Evolutionary conservation across 2,888 invertebrate species (phyloP).

Genomic region (Unio pictorum): DNA sequence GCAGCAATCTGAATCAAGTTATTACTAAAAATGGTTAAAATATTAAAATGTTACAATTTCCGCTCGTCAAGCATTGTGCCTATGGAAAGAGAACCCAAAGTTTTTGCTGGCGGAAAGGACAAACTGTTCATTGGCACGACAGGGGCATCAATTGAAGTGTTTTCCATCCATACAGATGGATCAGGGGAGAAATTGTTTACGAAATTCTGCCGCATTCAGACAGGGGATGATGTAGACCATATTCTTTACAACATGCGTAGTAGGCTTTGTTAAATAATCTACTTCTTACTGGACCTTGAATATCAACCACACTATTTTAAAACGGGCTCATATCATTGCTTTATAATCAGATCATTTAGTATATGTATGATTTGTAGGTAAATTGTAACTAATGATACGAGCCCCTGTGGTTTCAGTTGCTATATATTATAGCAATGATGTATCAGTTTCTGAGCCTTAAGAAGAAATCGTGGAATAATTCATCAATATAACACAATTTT

Average conservation of each 20-base stretch:
- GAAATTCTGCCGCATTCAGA: conserved; percentile 79
- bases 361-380: no score
- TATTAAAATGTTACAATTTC: conserved; percentile 81
- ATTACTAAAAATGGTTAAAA: conserved; percentile 77
- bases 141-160: conserved; percentile 75
- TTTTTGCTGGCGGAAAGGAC: conserved; percentile 78
- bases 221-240: conserved; percentile 81
- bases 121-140: conserved; percentile 77
- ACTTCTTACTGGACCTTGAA: no score
- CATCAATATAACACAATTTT: no score
- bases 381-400: no score
- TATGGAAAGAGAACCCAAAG: conserved; percentile 78
- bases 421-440: no score
- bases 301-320: no score
- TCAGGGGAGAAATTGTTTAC: conserved; percentile 5
- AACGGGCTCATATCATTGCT: no score
- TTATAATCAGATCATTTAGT: no score
- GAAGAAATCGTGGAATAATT: no score
- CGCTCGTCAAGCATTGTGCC: conserved; percentile 78
- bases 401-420: no score
- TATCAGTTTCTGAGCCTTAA: no score
- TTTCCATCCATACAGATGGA: conserved; percentile 63
- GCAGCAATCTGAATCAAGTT: no score
- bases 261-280: conserved; percentile 50
- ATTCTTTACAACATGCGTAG: conserved; percentile 80